Percentiles rank a stretch among this genome's conserved stretches.
These are phyloP conservation scores for Argyresthia goedartella DNA, from an alignment of 2,888 invertebrate species.

Conservation along the genomic window DNA sequence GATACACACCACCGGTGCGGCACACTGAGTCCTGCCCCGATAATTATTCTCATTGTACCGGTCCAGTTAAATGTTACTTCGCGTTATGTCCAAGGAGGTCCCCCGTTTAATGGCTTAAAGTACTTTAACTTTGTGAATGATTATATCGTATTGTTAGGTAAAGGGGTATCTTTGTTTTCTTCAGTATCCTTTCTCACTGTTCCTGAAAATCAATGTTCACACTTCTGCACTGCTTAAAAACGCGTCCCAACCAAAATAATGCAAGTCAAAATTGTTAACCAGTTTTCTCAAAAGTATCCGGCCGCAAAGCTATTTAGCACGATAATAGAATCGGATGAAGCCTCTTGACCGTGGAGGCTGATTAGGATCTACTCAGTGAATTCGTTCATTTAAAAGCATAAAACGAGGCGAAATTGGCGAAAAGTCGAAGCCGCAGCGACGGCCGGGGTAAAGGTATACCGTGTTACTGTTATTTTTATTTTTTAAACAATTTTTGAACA, in stretches of 20 bases:
- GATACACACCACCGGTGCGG: slow-evolving; percentile 23
- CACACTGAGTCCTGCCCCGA: slow-evolving; percentile 35
- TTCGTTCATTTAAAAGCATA: slow-evolving; percentile 50
- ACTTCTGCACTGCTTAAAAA: too few species aligned
- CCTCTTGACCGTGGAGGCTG: slow-evolving; percentile 10
- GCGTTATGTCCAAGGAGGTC: slow-evolving; percentile 20
- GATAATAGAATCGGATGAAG: slow-evolving; percentile 34
- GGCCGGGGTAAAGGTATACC: too few species aligned
- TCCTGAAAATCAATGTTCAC: too few species aligned
- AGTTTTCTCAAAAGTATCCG: slow-evolving; percentile 36
- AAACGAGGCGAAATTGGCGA: slow-evolving; percentile 39
- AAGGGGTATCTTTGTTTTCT: not conserved
- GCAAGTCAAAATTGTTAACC: slow-evolving; percentile 7
- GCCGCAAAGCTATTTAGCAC: slow-evolving; percentile 53
- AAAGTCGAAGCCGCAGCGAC: slow-evolving; percentile 18
- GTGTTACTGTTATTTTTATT: too few species aligned
- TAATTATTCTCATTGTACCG: slow-evolving; percentile 58
- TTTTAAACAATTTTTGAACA: too few species aligned
- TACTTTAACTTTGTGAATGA: slow-evolving; percentile 1
- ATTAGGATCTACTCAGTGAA: slow-evolving; percentile 50
- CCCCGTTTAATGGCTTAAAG: not conserved
- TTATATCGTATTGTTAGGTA: not conserved
- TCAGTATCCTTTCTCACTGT: not conserved
- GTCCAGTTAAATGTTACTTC: slow-evolving; percentile 49
- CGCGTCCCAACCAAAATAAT: too few species aligned